Conservation (phyloP, 2,797 vertebrate genomes). For the Melanotaenia nigrans region DNA sequence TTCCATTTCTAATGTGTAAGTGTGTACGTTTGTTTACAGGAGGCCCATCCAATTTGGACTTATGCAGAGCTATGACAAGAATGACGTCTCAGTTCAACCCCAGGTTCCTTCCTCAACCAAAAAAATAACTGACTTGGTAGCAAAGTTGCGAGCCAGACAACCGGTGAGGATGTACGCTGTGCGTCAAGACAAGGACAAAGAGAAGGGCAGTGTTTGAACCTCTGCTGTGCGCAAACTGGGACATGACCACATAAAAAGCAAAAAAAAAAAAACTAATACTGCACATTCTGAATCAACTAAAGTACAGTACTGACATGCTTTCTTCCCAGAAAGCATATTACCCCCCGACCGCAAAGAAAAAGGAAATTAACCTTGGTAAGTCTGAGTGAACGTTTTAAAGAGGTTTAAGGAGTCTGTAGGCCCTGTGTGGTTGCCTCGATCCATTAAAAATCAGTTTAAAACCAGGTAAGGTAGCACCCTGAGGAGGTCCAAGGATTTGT, state of each 20-base stretch:
- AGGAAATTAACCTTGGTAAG: slow-evolving; percentile 35
- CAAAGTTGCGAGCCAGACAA: slow-evolving; percentile 51
- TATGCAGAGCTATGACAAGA: slow-evolving; percentile 59
- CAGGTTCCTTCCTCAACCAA: background rate
- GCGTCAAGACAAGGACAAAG: slow-evolving; percentile 39
- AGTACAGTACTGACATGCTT: slow-evolving; percentile 32
- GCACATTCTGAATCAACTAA: slow-evolving; percentile 64
- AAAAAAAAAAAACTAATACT: slow-evolving; percentile 23
- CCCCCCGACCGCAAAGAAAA: background rate
- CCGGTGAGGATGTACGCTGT: slow-evolving; percentile 29
- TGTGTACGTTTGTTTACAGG: slow-evolving; percentile 63
- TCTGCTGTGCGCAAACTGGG: slow-evolving; percentile 45
- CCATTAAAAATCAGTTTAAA: slow-evolving; percentile 36
- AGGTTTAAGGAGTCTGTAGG: slow-evolving; percentile 24
- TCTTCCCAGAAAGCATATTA: slow-evolving; percentile 32
- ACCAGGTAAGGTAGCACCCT: slow-evolving; percentile 58
- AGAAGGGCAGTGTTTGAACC: slow-evolving; percentile 27
- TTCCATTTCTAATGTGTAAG: slow-evolving; percentile 50
- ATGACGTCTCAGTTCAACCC: slow-evolving; percentile 54
- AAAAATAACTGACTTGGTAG: slow-evolving; percentile 49
- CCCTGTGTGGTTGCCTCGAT: slow-evolving; percentile 68
- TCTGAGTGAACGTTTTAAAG: slow-evolving; percentile 31
- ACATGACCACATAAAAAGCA: slow-evolving; percentile 65
- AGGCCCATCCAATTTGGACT: slow-evolving; percentile 66
- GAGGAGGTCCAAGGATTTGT: slow-evolving; percentile 31